Evolutionary conservation across 2,797 vertebrate genomes (phyloP).

Genomic region (Mus minutoides): DNA sequence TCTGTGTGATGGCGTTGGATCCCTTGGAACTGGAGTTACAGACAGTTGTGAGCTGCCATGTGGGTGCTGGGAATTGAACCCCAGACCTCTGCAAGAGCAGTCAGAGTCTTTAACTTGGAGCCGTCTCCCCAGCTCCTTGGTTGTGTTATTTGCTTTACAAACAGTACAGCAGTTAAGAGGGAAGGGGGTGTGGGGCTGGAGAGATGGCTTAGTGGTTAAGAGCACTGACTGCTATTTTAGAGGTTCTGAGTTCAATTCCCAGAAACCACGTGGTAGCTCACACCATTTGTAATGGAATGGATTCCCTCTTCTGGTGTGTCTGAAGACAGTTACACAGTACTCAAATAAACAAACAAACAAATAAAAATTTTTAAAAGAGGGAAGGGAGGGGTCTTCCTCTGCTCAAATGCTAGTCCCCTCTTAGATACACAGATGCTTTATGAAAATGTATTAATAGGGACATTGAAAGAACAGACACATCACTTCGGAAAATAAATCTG

Average conservation of each 20-base stretch:
- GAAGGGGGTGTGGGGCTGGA: not conserved
- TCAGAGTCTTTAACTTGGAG: not conserved
- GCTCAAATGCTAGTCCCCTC: not conserved
- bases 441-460: not conserved
- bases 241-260: too few species aligned
- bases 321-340: too few species aligned
- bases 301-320: too few species aligned
- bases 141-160: constrained; percentile 3
- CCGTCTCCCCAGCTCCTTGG: too few species aligned
- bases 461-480: not conserved
- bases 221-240: too few species aligned
- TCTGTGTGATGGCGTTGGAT: not conserved
- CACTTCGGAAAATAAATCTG: not conserved
- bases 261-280: too few species aligned
- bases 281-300: too few species aligned
- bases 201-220: too few species aligned
- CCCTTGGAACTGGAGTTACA: not conserved
- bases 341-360: too few species aligned
- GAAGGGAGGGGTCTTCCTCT: not conserved
- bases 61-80: not conserved
- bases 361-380: not conserved
- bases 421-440: not conserved
- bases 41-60: not conserved
- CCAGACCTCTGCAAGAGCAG: not conserved
- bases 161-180: not conserved